Conservation (phyloP, 1,140 invertebrate species). For the Heliconius congener region DNA sequence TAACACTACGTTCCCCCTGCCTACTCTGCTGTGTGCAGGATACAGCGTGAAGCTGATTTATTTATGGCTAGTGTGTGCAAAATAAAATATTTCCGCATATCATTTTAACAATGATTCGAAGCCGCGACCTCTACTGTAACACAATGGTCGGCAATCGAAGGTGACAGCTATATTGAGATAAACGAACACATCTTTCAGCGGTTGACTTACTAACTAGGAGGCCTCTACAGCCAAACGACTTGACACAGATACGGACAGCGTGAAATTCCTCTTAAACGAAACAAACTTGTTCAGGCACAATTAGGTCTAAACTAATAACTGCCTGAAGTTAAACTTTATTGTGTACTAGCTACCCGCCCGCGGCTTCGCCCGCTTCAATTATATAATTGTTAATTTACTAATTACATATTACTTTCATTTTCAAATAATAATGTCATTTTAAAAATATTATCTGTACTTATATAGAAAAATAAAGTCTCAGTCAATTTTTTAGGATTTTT, state of each 20-base stretch:
- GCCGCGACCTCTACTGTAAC: constrained; percentile 1
- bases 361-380: neutral
- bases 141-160: neutral
- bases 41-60: too few species aligned
- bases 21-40: too few species aligned
- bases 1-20: too few species aligned
- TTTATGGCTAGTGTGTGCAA: neutral
- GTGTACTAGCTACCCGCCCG: neutral
- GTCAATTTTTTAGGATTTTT: too few species aligned
- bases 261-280: constrained; percentile 20
- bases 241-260: constrained; percentile 18
- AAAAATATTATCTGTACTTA: too few species aligned
- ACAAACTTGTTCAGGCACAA: constrained; percentile 2
- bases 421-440: too few species aligned
- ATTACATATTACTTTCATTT: too few species aligned
- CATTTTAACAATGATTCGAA: neutral
- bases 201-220: constrained; percentile 21
- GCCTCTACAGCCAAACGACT: constrained; percentile 5
- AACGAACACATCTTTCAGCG: constrained; percentile 10
- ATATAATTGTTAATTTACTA: neutral
- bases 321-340: neutral
- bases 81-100: constrained; percentile 1
- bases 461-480: too few species aligned
- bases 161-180: constrained; percentile 7
- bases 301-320: neutral